These are phyloP conservation scores for Conops quadrifasciatus DNA, from an alignment of 2,888 invertebrate species.

Conservation along the genomic window DNA sequence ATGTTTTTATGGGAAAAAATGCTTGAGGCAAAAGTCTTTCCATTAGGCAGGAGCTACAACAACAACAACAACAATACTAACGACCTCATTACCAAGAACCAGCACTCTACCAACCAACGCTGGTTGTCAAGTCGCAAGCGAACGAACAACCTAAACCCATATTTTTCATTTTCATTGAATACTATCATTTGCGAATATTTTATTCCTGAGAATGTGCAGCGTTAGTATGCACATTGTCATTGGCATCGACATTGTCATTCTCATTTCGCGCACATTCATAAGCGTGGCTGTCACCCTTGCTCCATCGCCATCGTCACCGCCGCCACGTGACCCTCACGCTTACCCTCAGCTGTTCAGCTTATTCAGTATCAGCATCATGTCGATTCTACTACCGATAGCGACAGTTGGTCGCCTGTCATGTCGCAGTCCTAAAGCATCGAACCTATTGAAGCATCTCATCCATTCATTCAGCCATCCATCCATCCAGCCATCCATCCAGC, in stretches of 20 bases:
- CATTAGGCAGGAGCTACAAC: too few relatives aligned
- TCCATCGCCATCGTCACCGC: conserved; percentile 12
- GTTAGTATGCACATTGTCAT: too few relatives aligned
- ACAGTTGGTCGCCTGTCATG: too few relatives aligned
- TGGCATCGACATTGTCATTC: too few relatives aligned
- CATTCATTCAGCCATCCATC: neutral
- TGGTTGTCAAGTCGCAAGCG: neutral
- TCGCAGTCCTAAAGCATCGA: too few relatives aligned
- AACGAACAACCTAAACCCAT: neutral
- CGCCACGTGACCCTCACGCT: neutral
- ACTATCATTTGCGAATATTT: conserved; percentile 20
- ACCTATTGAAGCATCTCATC: neutral
- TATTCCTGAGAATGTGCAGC: too few relatives aligned
- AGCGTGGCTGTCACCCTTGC: neutral
- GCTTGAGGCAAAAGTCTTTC: too few relatives aligned
- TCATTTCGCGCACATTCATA: too few relatives aligned
- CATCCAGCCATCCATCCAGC: neutral
- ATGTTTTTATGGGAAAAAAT: too few relatives aligned
- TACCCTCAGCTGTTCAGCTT: neutral
- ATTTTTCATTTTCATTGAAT: conserved; percentile 30
- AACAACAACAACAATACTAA: too few relatives aligned
- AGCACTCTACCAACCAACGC: too few relatives aligned
- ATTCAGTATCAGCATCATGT: neutral
- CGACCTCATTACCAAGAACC: too few relatives aligned
- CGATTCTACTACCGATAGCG: neutral